These are phyloP conservation scores for Odontocolon sp. DNA, from an alignment of 2,888 invertebrate genomes.

Conservation along the genomic window DNA sequence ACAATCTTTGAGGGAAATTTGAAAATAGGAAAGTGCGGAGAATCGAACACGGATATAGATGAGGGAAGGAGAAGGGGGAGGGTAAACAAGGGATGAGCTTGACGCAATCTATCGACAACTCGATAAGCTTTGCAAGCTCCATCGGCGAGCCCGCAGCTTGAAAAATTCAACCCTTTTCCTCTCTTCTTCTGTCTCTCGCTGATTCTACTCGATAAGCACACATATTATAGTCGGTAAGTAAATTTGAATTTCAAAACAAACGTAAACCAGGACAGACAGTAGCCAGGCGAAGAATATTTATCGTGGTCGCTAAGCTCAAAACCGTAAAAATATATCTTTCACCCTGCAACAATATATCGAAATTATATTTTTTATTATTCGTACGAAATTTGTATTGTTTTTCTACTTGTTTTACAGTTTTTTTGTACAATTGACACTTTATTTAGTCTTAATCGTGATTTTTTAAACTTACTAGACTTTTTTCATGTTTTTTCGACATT, in stretches of 20 bases:
- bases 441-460: no score
- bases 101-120: slow-evolving; percentile 44
- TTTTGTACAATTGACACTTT: no score
- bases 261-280: not conserved
- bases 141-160: slow-evolving; percentile 14
- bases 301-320: not conserved
- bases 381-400: no score
- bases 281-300: not conserved
- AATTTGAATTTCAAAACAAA: slow-evolving; percentile 40
- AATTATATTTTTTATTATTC: no score
- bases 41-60: not conserved
- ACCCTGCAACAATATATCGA: no score
- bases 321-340: not conserved
- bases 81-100: slow-evolving; percentile 38
- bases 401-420: no score
- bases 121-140: slow-evolving; percentile 48
- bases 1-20: not conserved
- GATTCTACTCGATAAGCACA: slow-evolving; percentile 37
- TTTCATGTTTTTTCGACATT: no score
- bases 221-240: slow-evolving; percentile 55
- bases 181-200: not conserved
- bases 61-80: slow-evolving; percentile 3
- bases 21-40: not conserved
- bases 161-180: slow-evolving; percentile 12
- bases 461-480: no score